Evolutionary conservation across 1,140 invertebrate species (phyloP), one percentile per base, ranked within the genome.

Genomic region (Scaptomyza hsui): DNA sequence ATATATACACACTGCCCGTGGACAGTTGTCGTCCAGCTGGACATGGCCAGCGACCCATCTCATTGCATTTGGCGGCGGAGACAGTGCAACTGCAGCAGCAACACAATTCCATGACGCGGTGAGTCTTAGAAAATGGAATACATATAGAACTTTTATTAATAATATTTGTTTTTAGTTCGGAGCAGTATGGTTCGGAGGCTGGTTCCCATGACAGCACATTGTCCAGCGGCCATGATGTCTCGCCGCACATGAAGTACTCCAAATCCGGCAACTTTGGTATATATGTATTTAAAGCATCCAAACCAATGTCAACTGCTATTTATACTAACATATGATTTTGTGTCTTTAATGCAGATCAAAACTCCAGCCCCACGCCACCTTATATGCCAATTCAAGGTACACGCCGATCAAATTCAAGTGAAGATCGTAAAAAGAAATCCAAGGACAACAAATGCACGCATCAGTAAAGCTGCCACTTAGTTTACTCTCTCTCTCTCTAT

Each of bases 321-420:
- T 70, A 45, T 75, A 51, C 53, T 56, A 32, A 75, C 51, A 7
- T 60, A 13, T 62, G 2, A 29, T 0, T 26, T 19, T 53, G 9
- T 37, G 21, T 35, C n/a, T 52, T 0, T 6, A 39, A 9, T 53
- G 2, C 48, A 91, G 90, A 91, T 90, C 83, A 94, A 24, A 94
- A 94, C 72, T 92, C 93, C 29, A 92, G 92, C 68, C 92, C 92
- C 47, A 93, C 92, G 55, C 94, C 95, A 3, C 95, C 95, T 68
- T 96, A 96, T 75, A 95, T 96, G 95, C 95, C 95, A 45, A 95
- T 96, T 75, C 95, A 95, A 91, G 95, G 95, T 44, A 95, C 95
- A 77, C 92, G 95, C 60, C 92, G 95, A 75, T 90, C 89, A 49
- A 95, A 92, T 68, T 91, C 92, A 41, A 92, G 92, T 72, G 89